Percentiles rank a stretch among this genome's conserved stretches.
Evolutionary conservation across 2,888 invertebrate genomes (phyloP).

Genomic region (Parascotia fuliginaria): DNA sequence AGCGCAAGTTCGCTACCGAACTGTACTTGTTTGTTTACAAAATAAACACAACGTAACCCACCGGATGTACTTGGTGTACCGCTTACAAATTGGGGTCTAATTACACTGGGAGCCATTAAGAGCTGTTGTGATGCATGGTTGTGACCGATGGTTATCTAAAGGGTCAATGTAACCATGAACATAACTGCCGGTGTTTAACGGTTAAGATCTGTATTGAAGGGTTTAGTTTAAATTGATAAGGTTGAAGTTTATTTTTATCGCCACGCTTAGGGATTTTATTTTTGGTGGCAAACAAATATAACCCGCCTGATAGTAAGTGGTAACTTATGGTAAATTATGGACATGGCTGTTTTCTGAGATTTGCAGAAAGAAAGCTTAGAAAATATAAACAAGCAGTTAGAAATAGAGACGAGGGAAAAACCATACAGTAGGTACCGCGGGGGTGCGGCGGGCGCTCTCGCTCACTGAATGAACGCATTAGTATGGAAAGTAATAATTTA

Average conservation of each 20-base stretch:
- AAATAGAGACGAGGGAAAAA: no score
- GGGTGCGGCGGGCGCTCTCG: no score
- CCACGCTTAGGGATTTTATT: no score
- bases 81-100: constrained; percentile 60
- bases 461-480: no score
- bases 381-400: no score
- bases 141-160: constrained; percentile 29
- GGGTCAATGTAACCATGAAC: constrained; percentile 21
- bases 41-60: constrained; percentile 48
- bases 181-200: background rate
- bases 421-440: no score
- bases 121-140: constrained; percentile 34
- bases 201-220: background rate
- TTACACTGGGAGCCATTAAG: constrained; percentile 41
- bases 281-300: no score
- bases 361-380: no score
- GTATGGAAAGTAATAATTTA: no score
- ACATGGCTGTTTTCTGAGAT: no score
- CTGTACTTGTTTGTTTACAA: constrained; percentile 48
- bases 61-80: constrained; percentile 35
- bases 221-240: background rate
- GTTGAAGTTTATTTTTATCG: background rate
- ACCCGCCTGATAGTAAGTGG: no score
- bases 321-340: no score
- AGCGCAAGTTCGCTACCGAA: constrained; percentile 35